phyloP scores from a whole-genome alignment of 2,888 invertebrate genomes.

The Leucophora obtusa region DNA sequence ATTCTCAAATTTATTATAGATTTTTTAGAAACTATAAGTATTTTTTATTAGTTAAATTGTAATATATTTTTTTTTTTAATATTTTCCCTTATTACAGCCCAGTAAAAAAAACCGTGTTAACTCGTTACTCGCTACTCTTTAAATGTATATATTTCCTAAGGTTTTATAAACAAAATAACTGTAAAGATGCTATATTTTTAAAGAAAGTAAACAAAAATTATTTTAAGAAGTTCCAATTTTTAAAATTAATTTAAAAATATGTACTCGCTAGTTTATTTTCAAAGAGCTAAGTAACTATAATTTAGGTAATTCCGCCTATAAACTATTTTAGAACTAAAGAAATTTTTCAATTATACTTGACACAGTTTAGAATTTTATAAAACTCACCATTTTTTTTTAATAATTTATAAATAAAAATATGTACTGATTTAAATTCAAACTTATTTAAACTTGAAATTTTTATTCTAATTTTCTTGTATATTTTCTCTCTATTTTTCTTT shows the following conservation, averaged over 20 bases:
- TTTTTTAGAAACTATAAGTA: constrained; percentile 16
- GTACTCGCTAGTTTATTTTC: constrained; percentile 32
- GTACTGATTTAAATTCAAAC: background rate
- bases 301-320: constrained; percentile 30
- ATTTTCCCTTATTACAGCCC: constrained; percentile 6
- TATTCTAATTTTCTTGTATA: background rate
- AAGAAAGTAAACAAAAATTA: background rate
- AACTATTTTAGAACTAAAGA: constrained; percentile 4
- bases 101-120: constrained; percentile 2
- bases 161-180: constrained; percentile 1
- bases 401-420: background rate
- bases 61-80: background rate
- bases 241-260: constrained; percentile 6
- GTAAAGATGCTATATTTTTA: background rate
- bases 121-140: constrained; percentile 43
- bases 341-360: constrained; percentile 1
- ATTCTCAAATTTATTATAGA: background rate
- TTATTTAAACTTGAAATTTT: background rate
- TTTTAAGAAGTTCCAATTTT: background rate
- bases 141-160: constrained; percentile 10
- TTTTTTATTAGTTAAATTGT: constrained; percentile 17
- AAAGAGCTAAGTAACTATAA: constrained; percentile 19
- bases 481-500: background rate
- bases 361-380: background rate
- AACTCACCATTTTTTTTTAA: background rate